Evolutionary conservation across 2,113 vertebrate species (phyloP), one percentile per base, ranked within the genome.

Genomic region (Nothoprocta perdicaria): DNA sequence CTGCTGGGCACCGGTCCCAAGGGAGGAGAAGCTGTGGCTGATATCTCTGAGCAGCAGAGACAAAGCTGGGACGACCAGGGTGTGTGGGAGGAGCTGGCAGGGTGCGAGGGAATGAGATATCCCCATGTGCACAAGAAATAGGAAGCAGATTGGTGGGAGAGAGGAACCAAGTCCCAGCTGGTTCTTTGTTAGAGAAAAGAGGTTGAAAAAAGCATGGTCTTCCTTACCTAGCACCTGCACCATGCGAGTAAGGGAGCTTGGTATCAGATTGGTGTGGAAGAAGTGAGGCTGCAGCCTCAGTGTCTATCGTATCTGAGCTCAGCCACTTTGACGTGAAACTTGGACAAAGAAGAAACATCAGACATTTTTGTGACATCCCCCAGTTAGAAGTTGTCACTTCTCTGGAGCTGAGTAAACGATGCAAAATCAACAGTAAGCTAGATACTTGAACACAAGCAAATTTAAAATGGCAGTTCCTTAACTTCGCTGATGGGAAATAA

Each of bases 131-230:
- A n/a, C 31, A 52, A 69, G 50, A 38, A 57, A 78, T 15, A 23
- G 83, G 58, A 86, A n/a, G 9, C 33, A 31, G 71, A 10, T 8
- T 40, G n/a, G 43, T 61, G 29, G n/a, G 58, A 57, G 53, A 86
- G 53, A 83, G 33, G 48, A 89, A 53, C n/a, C 8, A 29, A 40
- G 52, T 0, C 1, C 2, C 61, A 52, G 19, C 12, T 0, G 0
- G 24, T 46, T 62, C 55, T 74, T 89, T 74, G 50, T 63, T 60
- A 43, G 1, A 75, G 57, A 53, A 55, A 75, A 75, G 40, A 15
- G 9, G 14, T 45, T 40, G 50, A 10, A 57, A 86, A 93, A 72
- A 45, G 12, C 57, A 10, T 0, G 0, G 35, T 19, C 63, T 73
- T 87, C 65, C 57, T 82, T 48, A 57, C 8, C 22, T 65, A 80